Conservation (phyloP, 2,888 invertebrate species). For the Sminthurinus aureus region DNA sequence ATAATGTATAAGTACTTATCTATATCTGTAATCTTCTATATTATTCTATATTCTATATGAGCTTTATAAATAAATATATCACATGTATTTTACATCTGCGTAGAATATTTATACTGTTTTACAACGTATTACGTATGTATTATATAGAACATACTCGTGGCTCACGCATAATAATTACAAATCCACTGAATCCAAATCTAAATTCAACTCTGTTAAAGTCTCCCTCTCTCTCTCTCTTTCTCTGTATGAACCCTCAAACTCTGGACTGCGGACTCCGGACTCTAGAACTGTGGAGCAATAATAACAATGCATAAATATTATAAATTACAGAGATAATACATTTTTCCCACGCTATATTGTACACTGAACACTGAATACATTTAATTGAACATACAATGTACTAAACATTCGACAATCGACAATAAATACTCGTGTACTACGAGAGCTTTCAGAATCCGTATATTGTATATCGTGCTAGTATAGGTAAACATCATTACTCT, state of each 20-base stretch:
- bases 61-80: constrained; percentile 2
- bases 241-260: too few species aligned
- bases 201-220: constrained; percentile 4
- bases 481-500: too few species aligned
- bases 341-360: constrained; percentile 36
- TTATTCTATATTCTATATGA: background rate
- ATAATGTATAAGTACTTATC: background rate
- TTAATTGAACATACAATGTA: constrained; percentile 7
- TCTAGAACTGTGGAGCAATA: background rate
- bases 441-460: too few species aligned
- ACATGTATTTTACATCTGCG: background rate
- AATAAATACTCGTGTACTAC: too few species aligned
- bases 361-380: too few species aligned
- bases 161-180: constrained; percentile 18
- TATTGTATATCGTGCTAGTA: too few species aligned
- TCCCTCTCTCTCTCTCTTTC: too few species aligned
- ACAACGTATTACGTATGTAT: background rate
- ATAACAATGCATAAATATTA: constrained; percentile 39
- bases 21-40: background rate
- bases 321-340: constrained; percentile 31
- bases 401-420: too few species aligned
- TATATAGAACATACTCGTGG: background rate
- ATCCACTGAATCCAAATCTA: constrained; percentile 11
- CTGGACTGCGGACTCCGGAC: background rate
- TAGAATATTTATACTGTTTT: background rate